Evolutionary conservation across 1,140 invertebrate species (phyloP), one percentile per base, ranked within the genome.

Genomic region (Galendromus occidentalis): DNA sequence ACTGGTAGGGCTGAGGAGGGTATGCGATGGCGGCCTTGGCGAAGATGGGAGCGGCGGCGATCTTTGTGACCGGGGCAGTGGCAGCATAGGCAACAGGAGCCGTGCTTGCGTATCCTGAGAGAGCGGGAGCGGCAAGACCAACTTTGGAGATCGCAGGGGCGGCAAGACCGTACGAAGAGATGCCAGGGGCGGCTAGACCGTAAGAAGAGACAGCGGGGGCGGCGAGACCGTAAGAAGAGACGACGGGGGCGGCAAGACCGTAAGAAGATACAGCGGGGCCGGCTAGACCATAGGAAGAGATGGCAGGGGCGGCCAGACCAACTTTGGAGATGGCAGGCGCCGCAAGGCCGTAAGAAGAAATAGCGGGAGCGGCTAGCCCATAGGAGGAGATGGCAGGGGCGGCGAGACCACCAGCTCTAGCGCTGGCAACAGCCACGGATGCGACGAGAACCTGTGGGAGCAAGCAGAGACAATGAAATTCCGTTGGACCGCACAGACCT

Each of bases 1-100:
- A 70, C 18, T 66, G 45, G 47, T 69, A 70, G 7, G 69, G 69
- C 2, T 69, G 69, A 29, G 68, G 70, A 25, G 66, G 68, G 29
- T 69, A 66, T 44, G 70, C 70, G 12, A 70, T 70, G 44, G 44
- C 64, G 17, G 30, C 30, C 44, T 66, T 66, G 22, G 65, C 65
- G 20, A 44, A 63, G 17, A 44, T 42, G n/a, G 64, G 51, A 1
- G 45, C 42, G 7, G 59, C 47, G 44, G 47, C 14, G 22, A 59
- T 25, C 51, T 59, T 59, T 17, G 51, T 22, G 22, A 25, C 51
- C 4, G 33, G 22, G 51, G 51, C 45, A 14, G 45, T 14, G 45
- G 45, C 45, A 14, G 51, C 51, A 22, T 59, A 25, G 9, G 51
- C 51, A 14, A 59, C 4, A 59, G 51, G 51, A 33, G 14, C 51